phyloP scores from a whole-genome alignment of 2,113 vertebrate genomes.

The Nothoprocta pentlandii region DNA sequence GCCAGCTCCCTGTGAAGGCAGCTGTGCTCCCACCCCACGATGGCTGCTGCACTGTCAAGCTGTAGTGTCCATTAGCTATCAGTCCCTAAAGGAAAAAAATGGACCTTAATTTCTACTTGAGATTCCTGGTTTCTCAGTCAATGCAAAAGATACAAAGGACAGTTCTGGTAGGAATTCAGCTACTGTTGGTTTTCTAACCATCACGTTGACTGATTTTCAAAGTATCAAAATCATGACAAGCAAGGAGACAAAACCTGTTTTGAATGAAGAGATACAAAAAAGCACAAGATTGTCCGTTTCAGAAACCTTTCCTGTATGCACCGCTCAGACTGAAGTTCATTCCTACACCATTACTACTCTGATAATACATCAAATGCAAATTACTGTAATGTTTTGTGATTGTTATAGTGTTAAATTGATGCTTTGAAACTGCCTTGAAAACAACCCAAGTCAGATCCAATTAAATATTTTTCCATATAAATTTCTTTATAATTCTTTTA shows the following conservation, averaged over 20 bases:
- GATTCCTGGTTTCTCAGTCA: constrained; percentile 65
- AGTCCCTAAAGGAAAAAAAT: constrained; percentile 36
- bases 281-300: constrained; percentile 80
- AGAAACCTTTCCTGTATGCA: constrained; percentile 59
- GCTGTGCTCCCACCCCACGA: constrained; percentile 38
- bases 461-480: constrained; percentile 74
- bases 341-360: constrained; percentile 61
- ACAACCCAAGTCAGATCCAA: constrained; percentile 70
- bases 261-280: constrained; percentile 60
- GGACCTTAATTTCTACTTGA: constrained; percentile 38
- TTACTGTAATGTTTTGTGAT: constrained; percentile 79
- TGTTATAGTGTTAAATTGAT: constrained; percentile 80
- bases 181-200: constrained; percentile 13
- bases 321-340: constrained; percentile 1
- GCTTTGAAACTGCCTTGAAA: constrained; percentile 74
- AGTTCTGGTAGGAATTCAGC: constrained; percentile 14
- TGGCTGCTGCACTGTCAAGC: constrained; percentile 39
- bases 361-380: constrained; percentile 71
- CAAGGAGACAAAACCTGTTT: constrained; percentile 45
- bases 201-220: constrained; percentile 26
- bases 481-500: constrained; percentile 78
- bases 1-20: constrained; percentile 42
- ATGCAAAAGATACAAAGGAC: constrained; percentile 53
- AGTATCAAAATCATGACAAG: constrained; percentile 54
- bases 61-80: constrained; percentile 45